Evolutionary conservation across 2,113 vertebrate species (phyloP), one percentile per base, ranked within the genome.

Genomic region (Stigmatopora nigra): DNA sequence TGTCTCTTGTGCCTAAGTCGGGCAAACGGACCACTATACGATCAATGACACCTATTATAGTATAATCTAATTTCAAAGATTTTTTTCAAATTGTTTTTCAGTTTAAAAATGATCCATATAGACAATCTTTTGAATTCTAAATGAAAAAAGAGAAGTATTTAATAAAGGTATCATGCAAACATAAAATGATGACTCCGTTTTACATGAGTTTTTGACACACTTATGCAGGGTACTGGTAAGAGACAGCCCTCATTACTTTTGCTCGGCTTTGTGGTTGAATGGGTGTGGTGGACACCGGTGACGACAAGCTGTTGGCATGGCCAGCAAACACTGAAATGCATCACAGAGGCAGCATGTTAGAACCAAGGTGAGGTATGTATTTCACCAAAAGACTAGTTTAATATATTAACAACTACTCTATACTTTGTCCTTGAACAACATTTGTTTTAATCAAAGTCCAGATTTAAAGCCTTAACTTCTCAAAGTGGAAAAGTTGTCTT

Each of bases 211-310:
- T 59, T 59, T 59, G 31, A 38, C 57, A 59, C 74, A 48, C 16
- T 4, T 5, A 15, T 12, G 13, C 11, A 1, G 22, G 1, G 1
- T 22, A 3, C 41, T 44, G 19, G 38, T 61, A 20, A 59, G 16
- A 58, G 15, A 35, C 17, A 4, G 44, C 65, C 9, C 1, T 69
- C 58, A 10, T 56, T 31, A 61, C 45, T 65, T 47, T 16, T 19
- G 48, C 60, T 68, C 7, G 0, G 19, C 41, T 12, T 55, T 64
- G 67, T 9, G 58, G 49, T 48, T 68, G 53, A 68, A n/a, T 0
- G 65, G 74, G 65, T 63, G 80, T 63, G 72, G 77, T 53, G 52
- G 59, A 62, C 31, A 31, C 25, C 25, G 38, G 62, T 56, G 57
- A 61, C 55, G 70, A 69, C 36, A 68, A 59, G n/a, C 38, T 63